These are phyloP conservation scores for Anguilla megastoma DNA, from an alignment of 2,797 vertebrate species.

Conservation along the genomic window DNA sequence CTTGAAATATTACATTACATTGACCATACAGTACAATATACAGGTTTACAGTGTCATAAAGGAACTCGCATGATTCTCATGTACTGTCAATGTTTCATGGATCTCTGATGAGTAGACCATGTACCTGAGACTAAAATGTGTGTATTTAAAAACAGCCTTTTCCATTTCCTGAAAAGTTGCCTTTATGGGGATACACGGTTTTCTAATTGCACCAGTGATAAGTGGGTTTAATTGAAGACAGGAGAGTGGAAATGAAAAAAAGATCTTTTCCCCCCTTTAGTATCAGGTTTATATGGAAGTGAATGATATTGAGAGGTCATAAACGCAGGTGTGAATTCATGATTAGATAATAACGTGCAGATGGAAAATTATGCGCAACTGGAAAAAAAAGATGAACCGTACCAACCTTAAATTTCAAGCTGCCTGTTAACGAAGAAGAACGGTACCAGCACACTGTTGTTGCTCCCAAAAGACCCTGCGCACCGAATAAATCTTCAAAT, in stretches of 20 bases:
- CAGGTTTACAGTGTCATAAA: background rate
- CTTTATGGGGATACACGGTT: background rate
- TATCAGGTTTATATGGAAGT: background rate
- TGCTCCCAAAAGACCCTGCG: background rate
- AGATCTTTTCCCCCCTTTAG: background rate
- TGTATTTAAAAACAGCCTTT: background rate
- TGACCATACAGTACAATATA: background rate
- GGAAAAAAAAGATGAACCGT: background rate
- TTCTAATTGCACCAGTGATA: background rate
- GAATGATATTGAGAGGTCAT: background rate
- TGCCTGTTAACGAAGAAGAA: background rate
- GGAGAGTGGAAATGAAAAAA: background rate
- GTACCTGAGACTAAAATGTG: background rate
- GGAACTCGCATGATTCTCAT: background rate
- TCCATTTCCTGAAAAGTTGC: background rate
- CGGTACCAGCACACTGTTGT: background rate
- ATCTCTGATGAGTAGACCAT: background rate
- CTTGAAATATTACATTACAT: background rate
- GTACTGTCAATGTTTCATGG: background rate
- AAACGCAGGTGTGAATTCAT: background rate
- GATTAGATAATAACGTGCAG: background rate
- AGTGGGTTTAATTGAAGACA: background rate
- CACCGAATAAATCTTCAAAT: background rate
- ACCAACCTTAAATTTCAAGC: background rate
- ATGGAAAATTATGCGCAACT: background rate